A percentile compares a stretch with the other conserved stretches of the same genome.
phyloP scores from a whole-genome alignment of 2,888 invertebrate species.

The Watsonalla cultraria region DNA sequence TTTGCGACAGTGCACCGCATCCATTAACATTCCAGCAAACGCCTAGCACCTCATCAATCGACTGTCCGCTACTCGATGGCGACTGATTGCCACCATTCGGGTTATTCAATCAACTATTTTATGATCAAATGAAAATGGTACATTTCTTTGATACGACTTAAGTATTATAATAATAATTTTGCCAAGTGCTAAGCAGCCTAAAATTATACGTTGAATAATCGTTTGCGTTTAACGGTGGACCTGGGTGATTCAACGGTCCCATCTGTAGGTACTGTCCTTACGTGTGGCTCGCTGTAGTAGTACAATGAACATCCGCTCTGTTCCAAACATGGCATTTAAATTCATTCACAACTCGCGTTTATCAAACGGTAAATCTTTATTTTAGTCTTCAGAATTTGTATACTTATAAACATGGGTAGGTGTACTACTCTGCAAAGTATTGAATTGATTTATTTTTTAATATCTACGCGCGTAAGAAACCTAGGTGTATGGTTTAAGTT shows the following conservation, averaged over 20 bases:
- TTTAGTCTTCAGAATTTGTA: not conserved
- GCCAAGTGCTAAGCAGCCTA: conserved; percentile 16
- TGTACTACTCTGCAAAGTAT: too few species aligned
- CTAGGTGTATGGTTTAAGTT: not conserved
- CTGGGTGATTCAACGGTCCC: conserved; percentile 14
- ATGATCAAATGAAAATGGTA: conserved; percentile 34
- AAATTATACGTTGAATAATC: not conserved
- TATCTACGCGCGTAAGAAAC: not conserved
- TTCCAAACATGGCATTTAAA: conserved; percentile 1
- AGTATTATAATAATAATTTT: conserved; percentile 31
- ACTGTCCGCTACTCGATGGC: conserved; percentile 15
- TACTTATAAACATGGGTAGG: not conserved
- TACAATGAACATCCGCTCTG: conserved; percentile 2
- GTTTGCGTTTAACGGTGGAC: conserved; percentile 23
- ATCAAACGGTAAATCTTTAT: not conserved
- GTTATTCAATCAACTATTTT: conserved; percentile 40
- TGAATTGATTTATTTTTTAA: not conserved
- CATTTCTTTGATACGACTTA: conserved; percentile 35
- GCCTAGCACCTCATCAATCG: conserved; percentile 44
- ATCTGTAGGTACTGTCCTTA: not conserved
- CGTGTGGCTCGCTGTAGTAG: not conserved
- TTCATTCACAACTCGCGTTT: conserved; percentile 1
- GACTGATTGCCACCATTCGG: conserved; percentile 36
- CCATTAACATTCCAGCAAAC: conserved; percentile 65
- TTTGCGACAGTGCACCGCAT: conserved; percentile 63